Evolutionary conservation across 2,797 vertebrate genomes (phyloP).

Genomic region (Chelon labrosus): DNA sequence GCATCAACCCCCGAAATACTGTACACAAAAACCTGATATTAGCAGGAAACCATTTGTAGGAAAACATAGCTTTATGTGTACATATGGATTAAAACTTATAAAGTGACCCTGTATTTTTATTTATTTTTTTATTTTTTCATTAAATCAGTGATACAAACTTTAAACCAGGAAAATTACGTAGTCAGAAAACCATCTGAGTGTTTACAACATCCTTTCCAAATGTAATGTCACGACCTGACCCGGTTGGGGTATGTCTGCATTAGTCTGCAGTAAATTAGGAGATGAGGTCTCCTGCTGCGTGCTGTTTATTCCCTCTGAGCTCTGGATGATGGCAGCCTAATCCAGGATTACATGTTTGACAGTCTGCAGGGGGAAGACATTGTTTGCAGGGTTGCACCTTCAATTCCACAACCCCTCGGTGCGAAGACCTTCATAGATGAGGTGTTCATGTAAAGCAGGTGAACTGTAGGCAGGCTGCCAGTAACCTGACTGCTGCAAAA

Average conservation of each 20-base stretch:
- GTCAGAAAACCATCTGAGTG: not conserved
- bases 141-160: not conserved
- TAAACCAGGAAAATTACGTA: not conserved
- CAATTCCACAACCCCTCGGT: not conserved
- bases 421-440: not conserved
- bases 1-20: not conserved
- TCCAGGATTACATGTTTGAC: conserved; percentile 66
- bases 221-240: conserved; percentile 3
- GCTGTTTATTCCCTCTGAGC: conserved; percentile 33
- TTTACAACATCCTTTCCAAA: not conserved
- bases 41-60: no score
- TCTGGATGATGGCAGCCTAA: conserved; percentile 59
- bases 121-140: no score
- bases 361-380: conserved; percentile 35
- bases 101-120: not conserved
- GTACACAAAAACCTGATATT: not conserved
- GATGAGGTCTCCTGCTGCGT: conserved; percentile 50
- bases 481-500: conserved; percentile 21
- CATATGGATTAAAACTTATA: not conserved
- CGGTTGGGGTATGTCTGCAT: conserved; percentile 15
- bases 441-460: conserved; percentile 12
- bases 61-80: not conserved
- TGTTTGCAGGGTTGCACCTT: not conserved
- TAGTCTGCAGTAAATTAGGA: conserved; percentile 50
- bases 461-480: not conserved